phyloP scores from a whole-genome alignment of 2,888 invertebrate genomes.

The Apodemia hepburni region DNA sequence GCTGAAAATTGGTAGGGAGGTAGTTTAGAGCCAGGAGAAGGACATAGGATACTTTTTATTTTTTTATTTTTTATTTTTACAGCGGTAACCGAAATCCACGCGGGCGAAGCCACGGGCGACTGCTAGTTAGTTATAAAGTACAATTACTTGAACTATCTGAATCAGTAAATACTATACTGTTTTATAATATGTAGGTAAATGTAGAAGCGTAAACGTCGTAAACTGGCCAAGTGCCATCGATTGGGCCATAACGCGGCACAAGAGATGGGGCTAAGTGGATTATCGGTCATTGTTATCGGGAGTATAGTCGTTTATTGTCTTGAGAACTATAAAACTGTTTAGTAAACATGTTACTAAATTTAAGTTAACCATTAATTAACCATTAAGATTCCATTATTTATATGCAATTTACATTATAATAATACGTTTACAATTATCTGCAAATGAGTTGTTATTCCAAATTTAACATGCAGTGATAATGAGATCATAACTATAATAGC shows the following conservation, averaged over 20 bases:
- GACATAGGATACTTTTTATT: too few relatives aligned
- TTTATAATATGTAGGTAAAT: not conserved
- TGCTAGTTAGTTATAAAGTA: not conserved
- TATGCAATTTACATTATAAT: too few relatives aligned
- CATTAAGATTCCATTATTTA: too few relatives aligned
- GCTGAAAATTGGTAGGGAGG: too few relatives aligned
- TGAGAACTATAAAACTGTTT: slow-evolving; percentile 5
- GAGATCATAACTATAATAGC: not conserved
- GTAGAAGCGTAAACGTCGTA: not conserved
- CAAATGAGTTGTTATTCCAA: too few relatives aligned
- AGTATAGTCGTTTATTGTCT: not conserved
- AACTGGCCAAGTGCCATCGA: slow-evolving; percentile 8
- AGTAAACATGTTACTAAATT: not conserved
- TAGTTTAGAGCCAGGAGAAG: too few relatives aligned
- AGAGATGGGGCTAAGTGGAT: not conserved
- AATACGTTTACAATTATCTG: too few relatives aligned
- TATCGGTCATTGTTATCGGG: slow-evolving; percentile 6
- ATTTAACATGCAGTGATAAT: too few relatives aligned
- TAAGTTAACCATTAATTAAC: not conserved
- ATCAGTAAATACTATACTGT: not conserved
- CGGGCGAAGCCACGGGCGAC: too few relatives aligned
- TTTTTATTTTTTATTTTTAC: too few relatives aligned
- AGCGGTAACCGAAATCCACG: too few relatives aligned
- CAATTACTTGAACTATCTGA: not conserved
- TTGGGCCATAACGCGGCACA: not conserved